Evolutionary conservation across 2,888 invertebrate genomes (phyloP), one percentile per base, ranked within the genome.

Genomic region (Macrophya annulata): DNA sequence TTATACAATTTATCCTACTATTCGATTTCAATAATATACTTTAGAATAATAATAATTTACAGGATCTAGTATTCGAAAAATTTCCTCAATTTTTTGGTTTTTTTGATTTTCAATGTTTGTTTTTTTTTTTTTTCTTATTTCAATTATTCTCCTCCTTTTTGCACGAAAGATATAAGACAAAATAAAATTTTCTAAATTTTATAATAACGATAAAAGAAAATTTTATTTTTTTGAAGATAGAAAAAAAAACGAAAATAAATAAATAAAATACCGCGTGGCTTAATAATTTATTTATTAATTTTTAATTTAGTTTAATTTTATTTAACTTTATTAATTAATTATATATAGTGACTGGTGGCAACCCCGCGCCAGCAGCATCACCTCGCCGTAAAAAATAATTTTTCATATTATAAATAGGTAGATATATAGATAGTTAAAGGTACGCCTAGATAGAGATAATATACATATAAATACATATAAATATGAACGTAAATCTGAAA

Each of bases 81-180:
- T 45, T 45, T 45, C 8, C 45, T 45, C 8, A 6, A 45, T 10
- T 45, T n/a, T n/a, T n/a, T n/a, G n/a, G n/a, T 45, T 45, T 1
- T 45, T 45, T 10, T 92, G 92, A 91, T 93, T 92, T 92, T 90
- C 91, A 91, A 90, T 40, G n/a, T 31, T 65, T 9, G 91, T 92
- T 91, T 89, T 90, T 88, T 88, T 55, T 31, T 85, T 86, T 86
- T 85, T 85, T 87, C 86, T 90, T 89, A n/a, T 88, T 88, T 91
- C 91, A 92, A 91, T 90, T 91, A n/a, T n/a, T n/a, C n/a, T 92
- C 92, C 91, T 92, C 6, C 45, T 45, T 10, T 6, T 9, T 6
- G 8, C 45, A 45, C 45, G 45, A 6, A 45, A 45, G 45, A 45
- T 10, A 10, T 6, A n/a, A n/a, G 45, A 45, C 1, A 8, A 45